Conservation (phyloP, 2,113 vertebrate genomes). For the Tichodroma muraria region DNA sequence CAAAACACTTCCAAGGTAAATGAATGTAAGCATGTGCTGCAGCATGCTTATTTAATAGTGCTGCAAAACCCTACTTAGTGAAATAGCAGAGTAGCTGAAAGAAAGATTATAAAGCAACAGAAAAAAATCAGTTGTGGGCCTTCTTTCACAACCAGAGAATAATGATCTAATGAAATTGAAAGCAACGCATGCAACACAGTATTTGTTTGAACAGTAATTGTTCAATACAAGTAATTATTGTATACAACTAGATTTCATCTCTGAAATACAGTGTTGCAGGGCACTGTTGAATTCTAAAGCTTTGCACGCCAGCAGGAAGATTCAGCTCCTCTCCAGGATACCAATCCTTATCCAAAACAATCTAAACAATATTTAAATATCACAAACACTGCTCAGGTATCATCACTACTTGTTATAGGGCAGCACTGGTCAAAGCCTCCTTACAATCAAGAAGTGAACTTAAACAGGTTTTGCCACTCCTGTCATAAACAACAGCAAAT, state of each 20-base stretch:
- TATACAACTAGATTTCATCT: not conserved
- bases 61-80: not conserved
- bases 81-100: not conserved
- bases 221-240: not conserved
- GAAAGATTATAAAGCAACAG: not conserved
- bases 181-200: not conserved
- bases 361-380: not conserved
- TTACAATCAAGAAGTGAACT: not conserved
- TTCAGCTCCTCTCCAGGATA: not conserved
- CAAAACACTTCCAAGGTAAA: slow-evolving; percentile 37
- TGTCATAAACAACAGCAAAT: not conserved
- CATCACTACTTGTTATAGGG: not conserved
- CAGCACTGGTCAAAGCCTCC: not conserved
- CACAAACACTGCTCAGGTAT: not conserved
- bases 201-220: too few species aligned
- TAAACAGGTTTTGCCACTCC: not conserved
- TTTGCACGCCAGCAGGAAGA: not conserved
- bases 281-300: not conserved
- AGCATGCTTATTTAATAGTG: not conserved
- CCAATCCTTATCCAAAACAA: not conserved
- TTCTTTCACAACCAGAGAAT: not conserved
- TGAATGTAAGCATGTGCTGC: not conserved
- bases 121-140: not conserved
- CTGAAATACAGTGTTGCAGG: not conserved
- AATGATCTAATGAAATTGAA: not conserved